Base-by-base conservation (phyloP, 2,797 vertebrate species). In the Urophycis tenuis region DNA sequence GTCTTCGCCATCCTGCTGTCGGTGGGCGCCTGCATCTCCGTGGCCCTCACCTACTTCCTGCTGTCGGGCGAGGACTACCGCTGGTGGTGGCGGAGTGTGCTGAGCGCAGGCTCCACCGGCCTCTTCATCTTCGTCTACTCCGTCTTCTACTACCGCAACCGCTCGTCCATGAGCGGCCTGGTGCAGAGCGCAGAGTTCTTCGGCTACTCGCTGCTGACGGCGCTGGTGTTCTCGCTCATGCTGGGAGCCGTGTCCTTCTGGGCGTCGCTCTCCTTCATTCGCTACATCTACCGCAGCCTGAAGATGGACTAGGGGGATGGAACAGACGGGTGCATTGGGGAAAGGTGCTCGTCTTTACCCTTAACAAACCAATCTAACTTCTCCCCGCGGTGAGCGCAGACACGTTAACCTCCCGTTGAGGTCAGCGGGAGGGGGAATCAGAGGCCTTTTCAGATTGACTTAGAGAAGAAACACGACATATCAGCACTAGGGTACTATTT, bases 121-220 rank as follows among this genome's bases (percentile, higher is more conserved):
- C 85, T 96, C 80, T 98, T 98, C 91, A 97, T 98, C 88, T 97
- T 98, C 70, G 93, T 96, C 82, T 98, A 98, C 90, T 97, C 96
- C 0, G 92, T 96, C 34, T 98, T 98, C 92, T 98, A 98, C 88
- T 98, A 96, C 85, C 93, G 92, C 14, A 94, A 96, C 77, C 95
- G 96, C 45, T 98, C 96, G 69, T 96, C 95, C 77, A 98, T 98
- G 96, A 97, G 96, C 0, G 96, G 96, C 30, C 83, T 89, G 1
- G 95, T 98, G 81, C 96, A 98, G 89, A 96, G 94, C 73, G 94
- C 95, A 0, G 96, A 98, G 91, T 98, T 98, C 89, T 98, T 98
- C 2, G 96, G 96, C 74, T 97, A 98, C 90, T 96, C 96, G 12
- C 90, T 97, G 79, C 95, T 98, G 80, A 97, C 96, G 0, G 95